Evolutionary conservation across 2,113 vertebrate species (phyloP).

Genomic region (Centrocercus urophasianus): DNA sequence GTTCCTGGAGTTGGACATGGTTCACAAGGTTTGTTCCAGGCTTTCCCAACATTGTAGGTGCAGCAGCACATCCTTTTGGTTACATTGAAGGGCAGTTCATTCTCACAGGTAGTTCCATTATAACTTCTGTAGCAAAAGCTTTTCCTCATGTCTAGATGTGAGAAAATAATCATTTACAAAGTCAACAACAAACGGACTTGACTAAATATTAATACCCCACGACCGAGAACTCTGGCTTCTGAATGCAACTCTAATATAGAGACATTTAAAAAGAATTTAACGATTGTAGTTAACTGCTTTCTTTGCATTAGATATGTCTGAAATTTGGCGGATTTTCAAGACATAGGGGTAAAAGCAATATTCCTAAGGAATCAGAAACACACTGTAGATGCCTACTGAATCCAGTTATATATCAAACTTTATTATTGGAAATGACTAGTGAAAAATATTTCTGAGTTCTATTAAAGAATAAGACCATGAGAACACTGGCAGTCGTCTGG

Average conservation of each 20-base stretch:
- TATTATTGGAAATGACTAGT: not conserved
- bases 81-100: conserved; percentile 85
- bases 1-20: conserved; percentile 81
- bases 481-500: accelerated
- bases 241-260: not conserved
- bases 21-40: conserved; percentile 89
- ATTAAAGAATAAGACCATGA: not conserved
- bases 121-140: conserved; percentile 86
- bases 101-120: conserved; percentile 85
- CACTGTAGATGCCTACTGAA: not conserved
- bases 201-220: not conserved
- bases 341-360: not conserved
- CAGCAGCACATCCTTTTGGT: conserved; percentile 88
- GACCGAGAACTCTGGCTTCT: not conserved
- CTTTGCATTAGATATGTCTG: not conserved
- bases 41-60: conserved; percentile 87
- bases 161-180: not conserved
- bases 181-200: not conserved
- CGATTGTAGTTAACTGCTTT: not conserved
- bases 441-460: not conserved
- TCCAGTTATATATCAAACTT: not conserved
- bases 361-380: not conserved
- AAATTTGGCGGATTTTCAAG: not conserved
- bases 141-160: conserved; percentile 84
- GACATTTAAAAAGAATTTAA: not conserved